A percentile compares a stretch with the other conserved stretches of the same genome.
Evolutionary conservation across 2,113 vertebrate species (phyloP).

Genomic region (Chinchilla lanigera): DNA sequence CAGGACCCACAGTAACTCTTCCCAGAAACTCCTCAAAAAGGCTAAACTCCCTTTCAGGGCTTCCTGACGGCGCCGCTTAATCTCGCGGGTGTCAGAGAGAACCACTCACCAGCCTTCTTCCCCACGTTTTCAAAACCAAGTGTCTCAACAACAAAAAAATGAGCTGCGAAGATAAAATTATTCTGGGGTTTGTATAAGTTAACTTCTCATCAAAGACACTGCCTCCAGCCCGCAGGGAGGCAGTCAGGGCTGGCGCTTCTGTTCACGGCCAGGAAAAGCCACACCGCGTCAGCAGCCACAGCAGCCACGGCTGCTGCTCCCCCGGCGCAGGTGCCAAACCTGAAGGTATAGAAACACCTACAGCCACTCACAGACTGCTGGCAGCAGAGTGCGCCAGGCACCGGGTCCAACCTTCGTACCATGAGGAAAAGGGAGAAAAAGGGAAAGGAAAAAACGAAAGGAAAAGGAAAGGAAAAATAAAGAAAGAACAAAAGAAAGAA

Average conservation of each 20-base stretch:
- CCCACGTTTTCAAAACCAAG: slow-evolving; percentile 36
- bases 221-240: background rate
- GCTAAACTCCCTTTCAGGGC: background rate
- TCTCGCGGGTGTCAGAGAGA: slow-evolving; percentile 20
- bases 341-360: background rate
- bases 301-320: background rate
- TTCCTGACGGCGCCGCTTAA: slow-evolving; percentile 26
- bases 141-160: slow-evolving; percentile 43
- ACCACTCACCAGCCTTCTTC: slow-evolving; percentile 3
- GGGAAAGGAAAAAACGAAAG: background rate
- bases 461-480: background rate
- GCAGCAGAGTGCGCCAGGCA: background rate
- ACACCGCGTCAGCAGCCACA: background rate
- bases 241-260: background rate
- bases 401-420: background rate
- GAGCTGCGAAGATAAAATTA: slow-evolving; percentile 23
- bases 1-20: background rate
- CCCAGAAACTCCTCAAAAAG: slow-evolving; percentile 5
- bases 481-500: background rate
- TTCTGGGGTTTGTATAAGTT: slow-evolving; percentile 33
- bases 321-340: background rate
- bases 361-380: background rate
- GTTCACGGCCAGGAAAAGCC: background rate
- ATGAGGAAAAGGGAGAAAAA: background rate
- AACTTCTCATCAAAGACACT: background rate